Evolutionary conservation across 2,797 vertebrate species (phyloP).

Genomic region (Silurus aristotelis): DNA sequence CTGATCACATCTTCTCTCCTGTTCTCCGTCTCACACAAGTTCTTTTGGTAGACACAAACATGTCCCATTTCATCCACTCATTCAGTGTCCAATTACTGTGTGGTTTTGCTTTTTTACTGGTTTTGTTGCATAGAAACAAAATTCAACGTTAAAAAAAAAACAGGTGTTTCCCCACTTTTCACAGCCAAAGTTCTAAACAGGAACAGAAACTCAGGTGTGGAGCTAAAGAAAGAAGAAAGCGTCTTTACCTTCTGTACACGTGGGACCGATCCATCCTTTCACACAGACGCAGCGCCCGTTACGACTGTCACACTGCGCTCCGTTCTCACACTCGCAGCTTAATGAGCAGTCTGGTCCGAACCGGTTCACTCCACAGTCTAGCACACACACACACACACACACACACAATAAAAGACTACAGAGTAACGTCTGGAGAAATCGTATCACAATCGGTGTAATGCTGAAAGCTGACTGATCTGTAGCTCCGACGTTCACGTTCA

Average conservation of each 20-base stretch:
- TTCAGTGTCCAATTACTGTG: too few species aligned
- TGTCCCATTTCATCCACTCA: too few species aligned
- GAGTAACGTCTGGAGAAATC: background rate
- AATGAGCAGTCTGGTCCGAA: constrained; percentile 84
- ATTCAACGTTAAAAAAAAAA: too few species aligned
- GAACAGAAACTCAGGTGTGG: background rate
- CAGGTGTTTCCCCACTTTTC: too few species aligned
- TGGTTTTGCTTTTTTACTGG: too few species aligned
- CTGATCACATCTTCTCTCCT: too few species aligned
- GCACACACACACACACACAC: constrained; percentile 1
- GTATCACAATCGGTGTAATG: background rate
- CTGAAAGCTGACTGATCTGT: background rate
- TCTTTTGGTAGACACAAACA: too few species aligned
- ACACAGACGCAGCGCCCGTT: constrained; percentile 85
- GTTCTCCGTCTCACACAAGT: too few species aligned
- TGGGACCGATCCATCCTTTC: constrained; percentile 75
- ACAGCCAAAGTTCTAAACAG: too few species aligned
- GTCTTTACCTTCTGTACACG: constrained; percentile 83
- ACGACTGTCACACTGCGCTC: constrained; percentile 72
- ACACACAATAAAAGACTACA: background rate
- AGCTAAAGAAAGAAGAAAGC: background rate
- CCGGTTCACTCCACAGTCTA: constrained; percentile 78
- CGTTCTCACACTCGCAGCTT: constrained; percentile 78
- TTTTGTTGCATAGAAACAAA: too few species aligned
- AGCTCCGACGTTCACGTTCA: too few species aligned